Evolutionary conservation across 2,797 vertebrate species (phyloP), one percentile per base, ranked within the genome.

Genomic region (Jordanella pulchra): DNA sequence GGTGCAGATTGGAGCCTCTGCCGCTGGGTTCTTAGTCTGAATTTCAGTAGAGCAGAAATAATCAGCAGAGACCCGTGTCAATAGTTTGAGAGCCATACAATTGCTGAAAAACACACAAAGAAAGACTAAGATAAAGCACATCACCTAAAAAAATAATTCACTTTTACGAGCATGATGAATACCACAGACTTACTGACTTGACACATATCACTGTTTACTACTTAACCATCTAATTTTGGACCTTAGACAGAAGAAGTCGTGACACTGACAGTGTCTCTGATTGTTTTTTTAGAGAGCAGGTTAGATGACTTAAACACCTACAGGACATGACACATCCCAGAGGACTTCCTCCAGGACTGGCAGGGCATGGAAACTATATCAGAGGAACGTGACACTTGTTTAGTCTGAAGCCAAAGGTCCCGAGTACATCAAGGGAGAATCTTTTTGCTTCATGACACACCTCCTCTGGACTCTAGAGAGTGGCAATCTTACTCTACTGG

Each of bases 1-100:
- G 91, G 92, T 91, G 90, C 89, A 86, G 87, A 91, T 90, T 91
- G 89, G 82, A 84, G 83, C 87, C 86, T 82, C 88, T 83, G 87
- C 88, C 77, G 84, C 79, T 69, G 71, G 82, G 84, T 90, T 81
- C 83, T 86, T 65, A 84, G 84, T 80, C 77, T 55, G 69, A 85
- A 80, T 86, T 88, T 86, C 82, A 86, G 78, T 51, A 50, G 80
- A 85, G 85, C 80, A 86, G 79, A 87, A 89, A 90, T 87, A 91
- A 89, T 90, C 91, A 88, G 83, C 28, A 4, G 80, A 84, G 81
- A 86, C 82, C 65, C 45, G 64, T 83, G 81, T 84, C 91, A 81
- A 84, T 66, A 61, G 78, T 80, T 75, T 68, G 63, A 56, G 83
- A 65, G 67, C 71, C 71, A 56, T 78, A 77, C 67, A 82, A 76